phyloP scores from a whole-genome alignment of 2,888 invertebrate species.

The Eumacrocentrus americanus region DNA sequence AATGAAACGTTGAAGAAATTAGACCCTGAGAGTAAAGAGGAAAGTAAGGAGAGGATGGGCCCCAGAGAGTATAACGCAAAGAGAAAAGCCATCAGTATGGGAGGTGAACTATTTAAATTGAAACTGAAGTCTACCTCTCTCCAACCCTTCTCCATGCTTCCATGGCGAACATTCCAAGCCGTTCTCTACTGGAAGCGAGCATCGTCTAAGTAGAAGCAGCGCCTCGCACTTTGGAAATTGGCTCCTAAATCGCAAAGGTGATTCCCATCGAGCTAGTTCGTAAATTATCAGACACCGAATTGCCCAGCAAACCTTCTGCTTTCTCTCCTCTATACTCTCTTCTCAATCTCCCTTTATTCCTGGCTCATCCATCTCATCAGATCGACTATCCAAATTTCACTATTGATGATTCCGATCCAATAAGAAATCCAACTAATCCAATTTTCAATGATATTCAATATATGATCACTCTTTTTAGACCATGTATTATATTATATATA shows the following conservation, averaged over 20 bases:
- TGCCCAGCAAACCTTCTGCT: conserved; percentile 34
- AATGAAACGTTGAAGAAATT: conserved; percentile 13
- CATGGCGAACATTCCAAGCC: conserved; percentile 31
- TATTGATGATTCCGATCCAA: not conserved
- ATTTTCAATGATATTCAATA: not conserved
- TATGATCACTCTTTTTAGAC: no score
- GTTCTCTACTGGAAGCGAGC: conserved; percentile 31
- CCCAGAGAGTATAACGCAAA: conserved; percentile 37
- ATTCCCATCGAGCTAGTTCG: conserved; percentile 52
- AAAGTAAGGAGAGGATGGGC: conserved; percentile 19
- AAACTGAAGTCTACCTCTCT: conserved; percentile 48
- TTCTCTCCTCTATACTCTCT: conserved; percentile 31
- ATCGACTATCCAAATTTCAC: not conserved
- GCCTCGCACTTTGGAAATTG: conserved; percentile 58
- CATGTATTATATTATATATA: no score
- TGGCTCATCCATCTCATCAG: conserved; percentile 3
- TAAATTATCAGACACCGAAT: conserved; percentile 50
- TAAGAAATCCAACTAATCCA: not conserved
- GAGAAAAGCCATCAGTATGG: conserved; percentile 32
- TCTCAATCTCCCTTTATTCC: conserved; percentile 25
- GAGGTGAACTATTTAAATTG: conserved; percentile 54
- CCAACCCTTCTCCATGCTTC: conserved; percentile 9
- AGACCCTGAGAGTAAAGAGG: conserved; percentile 16
- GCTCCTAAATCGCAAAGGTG: conserved; percentile 54
- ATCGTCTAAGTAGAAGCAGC: conserved; percentile 50